Evolutionary conservation across 1,140 invertebrate species (phyloP).

Genomic region (Lamellibrachia luymesi): DNA sequence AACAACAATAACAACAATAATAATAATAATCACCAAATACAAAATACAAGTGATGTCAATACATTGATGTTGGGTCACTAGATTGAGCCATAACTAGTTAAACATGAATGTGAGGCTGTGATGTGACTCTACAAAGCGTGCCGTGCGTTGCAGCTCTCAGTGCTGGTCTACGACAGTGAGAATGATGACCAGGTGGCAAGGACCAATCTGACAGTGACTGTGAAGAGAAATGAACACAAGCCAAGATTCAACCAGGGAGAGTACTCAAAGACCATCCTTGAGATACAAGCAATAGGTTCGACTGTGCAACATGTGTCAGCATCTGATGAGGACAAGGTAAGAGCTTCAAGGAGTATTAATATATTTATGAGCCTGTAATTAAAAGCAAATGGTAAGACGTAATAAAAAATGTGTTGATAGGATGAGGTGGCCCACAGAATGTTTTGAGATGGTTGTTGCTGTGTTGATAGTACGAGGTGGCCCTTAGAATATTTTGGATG

Average conservation of each 20-base stretch:
- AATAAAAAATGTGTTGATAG: too few relatives aligned
- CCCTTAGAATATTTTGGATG: too few relatives aligned
- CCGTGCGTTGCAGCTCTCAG: slow-evolving; percentile 9
- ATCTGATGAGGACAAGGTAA: not conserved
- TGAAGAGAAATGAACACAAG: slow-evolving; percentile 18
- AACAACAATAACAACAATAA: not conserved
- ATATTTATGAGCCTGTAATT: too few relatives aligned
- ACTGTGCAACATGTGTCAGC: slow-evolving; percentile 16
- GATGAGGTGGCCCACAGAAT: too few relatives aligned
- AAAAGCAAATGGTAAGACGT: too few relatives aligned
- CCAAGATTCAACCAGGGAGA: slow-evolving; percentile 18
- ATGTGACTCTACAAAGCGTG: not conserved
- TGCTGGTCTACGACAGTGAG: slow-evolving; percentile 14
- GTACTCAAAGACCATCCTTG: slow-evolving; percentile 23
- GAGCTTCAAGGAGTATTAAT: not conserved
- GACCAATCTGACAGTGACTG: slow-evolving; percentile 21
- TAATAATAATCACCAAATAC: not conserved
- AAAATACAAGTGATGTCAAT: not conserved
- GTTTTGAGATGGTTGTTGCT: too few relatives aligned
- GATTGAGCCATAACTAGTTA: not conserved
- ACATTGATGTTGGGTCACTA: not conserved
- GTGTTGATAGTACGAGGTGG: not conserved
- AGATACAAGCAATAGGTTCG: slow-evolving; percentile 13
- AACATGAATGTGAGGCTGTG: not conserved
- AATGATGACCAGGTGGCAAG: slow-evolving; percentile 7